Base-by-base conservation (phyloP, 2,888 invertebrate species). In the Agriotes lineatus region DNA sequence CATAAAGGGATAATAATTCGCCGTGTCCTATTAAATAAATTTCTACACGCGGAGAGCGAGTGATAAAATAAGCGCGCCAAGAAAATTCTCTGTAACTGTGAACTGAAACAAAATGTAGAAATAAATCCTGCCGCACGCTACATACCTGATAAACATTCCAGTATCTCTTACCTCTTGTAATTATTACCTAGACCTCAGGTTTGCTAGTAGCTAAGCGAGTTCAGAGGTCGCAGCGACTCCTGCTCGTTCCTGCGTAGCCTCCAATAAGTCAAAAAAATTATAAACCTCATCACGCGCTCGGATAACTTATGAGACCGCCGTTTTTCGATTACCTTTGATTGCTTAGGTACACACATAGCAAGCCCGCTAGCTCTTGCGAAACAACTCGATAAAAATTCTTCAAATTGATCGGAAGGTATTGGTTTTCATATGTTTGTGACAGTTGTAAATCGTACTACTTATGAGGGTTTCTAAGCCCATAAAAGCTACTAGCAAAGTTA, bases 101-200 rank as follows among this genome's bases (percentile, higher is more conserved):
- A 73, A 75, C 76, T 73, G 72, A 76, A 76, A 76, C 76, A 75
- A 75, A 76, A 76, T 75, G 76, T 74, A 71, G 61, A 73, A 75
- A 77, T 76, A 76, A 76, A 76, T 76, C 76, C 74, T 68, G 69
- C 22, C 19, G 48, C 68, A 66, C 68, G 63, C 52, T 65, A 63
- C 68, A 71, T 61, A 65, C 67, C 64, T 50, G 66, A 70, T 70
- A 64, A 69, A 69, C 69, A 64, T 64, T 69, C 70, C 67, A 42
- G 45, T 67, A 63, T 63, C 66, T 70, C 54, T 70, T 67, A 67
- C 70, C 58, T 62, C 63, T 60, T 56, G 67, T 70, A 70, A 70
- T 70, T 70, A 70, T 70, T 70, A 59, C 70, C 62, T 61, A 65
- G 64, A 45, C 66, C 59, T 67, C 58, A 59, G 20, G 58, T 70